Evolutionary conservation across 2,888 invertebrate species (phyloP), one percentile per base, ranked within the genome.

Genomic region (Listrodromus nycthemerus): DNA sequence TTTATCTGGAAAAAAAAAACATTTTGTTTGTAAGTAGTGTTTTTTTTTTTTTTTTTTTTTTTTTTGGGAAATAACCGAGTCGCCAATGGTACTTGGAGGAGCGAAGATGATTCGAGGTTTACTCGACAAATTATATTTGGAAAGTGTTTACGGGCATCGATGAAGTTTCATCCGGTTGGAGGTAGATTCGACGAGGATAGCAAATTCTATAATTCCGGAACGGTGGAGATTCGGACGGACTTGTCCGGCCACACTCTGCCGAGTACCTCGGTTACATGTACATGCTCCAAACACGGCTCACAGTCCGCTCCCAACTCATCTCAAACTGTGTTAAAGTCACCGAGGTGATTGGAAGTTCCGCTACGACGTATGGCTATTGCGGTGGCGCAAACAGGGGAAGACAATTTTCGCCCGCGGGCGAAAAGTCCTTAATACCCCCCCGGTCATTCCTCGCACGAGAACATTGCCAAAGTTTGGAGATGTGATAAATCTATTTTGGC

Each of bases 301-400:
- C 73, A 8, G 61, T 33, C 63, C 21, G 63, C 45, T 33, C 80
- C 80, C 65, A 86, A 87, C 86, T 85, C 81, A 80, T 87, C 85
- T 67, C 69, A 83, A 90, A 90, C 87, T 89, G 84, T 84, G 88
- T 88, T 88, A 88, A 89, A 89, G 90, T 89, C 88, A 86, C 86
- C 74, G 21, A 74, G 80, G 80, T 83, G 85, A 85, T 73, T 82
- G 85, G 80, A 85, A 85, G 82, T 83, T 85, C 74, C 61, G 63
- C 63, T 63, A 74, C 48, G 30, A 41, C 19, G 73, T 27, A 24
- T 21, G 61, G 33, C 52, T 7, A 58, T 73, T 61, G 41, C 24
- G 27, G 58, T 48, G 30, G 48, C 30, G 37, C 41, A 71, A 71
- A 58, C 71, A 71, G 27, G 41, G 55, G 37, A 71, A 58, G 37